Conservation (phyloP, 2,113 vertebrate genomes). For the Myotis davidii region DNA sequence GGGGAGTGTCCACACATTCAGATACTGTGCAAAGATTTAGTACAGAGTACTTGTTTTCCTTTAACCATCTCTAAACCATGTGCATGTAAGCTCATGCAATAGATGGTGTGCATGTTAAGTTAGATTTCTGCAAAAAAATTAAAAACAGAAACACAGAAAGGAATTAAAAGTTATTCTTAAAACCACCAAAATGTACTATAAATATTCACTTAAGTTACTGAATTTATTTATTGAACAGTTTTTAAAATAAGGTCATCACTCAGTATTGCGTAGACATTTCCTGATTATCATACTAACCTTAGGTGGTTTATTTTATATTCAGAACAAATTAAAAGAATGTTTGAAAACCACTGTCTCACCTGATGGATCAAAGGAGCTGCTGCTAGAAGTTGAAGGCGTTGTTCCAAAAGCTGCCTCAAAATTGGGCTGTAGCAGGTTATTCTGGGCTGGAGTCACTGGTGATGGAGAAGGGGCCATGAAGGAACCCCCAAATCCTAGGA, state of each 20-base stretch:
- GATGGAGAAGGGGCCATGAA: constrained; percentile 89
- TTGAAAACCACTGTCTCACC: constrained; percentile 85
- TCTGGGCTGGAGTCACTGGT: constrained; percentile 89
- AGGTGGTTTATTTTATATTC: not conserved
- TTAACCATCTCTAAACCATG: constrained; percentile 65
- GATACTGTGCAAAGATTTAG: constrained; percentile 25
- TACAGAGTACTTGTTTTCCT: constrained; percentile 59
- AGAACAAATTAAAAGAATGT: not conserved
- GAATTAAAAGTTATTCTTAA: constrained; percentile 49
- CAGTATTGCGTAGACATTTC: not conserved
- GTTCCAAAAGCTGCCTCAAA: constrained; percentile 89
- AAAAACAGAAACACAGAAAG: constrained; percentile 69
- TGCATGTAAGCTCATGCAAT: constrained; percentile 80
- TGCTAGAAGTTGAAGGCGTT: constrained; percentile 84
- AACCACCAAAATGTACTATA: constrained; percentile 12
- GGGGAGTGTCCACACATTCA: constrained; percentile 56
- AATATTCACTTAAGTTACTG: not conserved
- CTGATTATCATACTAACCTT: constrained; percentile 3
- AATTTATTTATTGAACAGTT: not conserved
- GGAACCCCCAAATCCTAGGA: constrained; percentile 88
- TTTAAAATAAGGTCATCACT: constrained; percentile 30
- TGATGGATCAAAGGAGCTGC: constrained; percentile 93
- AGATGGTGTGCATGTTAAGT: constrained; percentile 56
- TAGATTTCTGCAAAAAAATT: constrained; percentile 61
- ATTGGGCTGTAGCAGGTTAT: constrained; percentile 90